A percentile compares a stretch with the other conserved stretches of the same genome.
These are phyloP conservation scores for Drosophila watanabei DNA, from an alignment of 1,140 invertebrate species.

Conservation along the genomic window DNA sequence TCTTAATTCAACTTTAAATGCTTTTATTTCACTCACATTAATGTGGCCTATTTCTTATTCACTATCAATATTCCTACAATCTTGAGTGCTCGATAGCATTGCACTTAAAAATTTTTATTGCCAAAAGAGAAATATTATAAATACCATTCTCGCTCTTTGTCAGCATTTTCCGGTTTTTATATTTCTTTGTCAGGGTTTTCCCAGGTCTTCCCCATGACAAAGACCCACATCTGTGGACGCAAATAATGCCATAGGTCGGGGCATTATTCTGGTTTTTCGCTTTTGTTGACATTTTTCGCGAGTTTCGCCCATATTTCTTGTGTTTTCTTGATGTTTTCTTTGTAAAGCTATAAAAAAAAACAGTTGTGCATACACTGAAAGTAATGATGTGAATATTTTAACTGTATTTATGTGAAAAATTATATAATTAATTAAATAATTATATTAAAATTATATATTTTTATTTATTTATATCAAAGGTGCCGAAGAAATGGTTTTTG, in stretches of 20 bases:
- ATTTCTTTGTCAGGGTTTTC: slow-evolving; percentile 28
- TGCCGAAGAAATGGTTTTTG: not conserved
- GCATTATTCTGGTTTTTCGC: slow-evolving; percentile 18
- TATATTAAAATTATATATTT: no score
- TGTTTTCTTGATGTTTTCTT: slow-evolving; percentile 5
- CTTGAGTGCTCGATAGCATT: not conserved
- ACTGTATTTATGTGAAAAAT: not conserved
- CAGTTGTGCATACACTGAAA: slow-evolving; percentile 7
- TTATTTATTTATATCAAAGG: not conserved
- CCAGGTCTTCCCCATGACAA: slow-evolving; percentile 32
- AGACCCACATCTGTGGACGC: slow-evolving; percentile 5
- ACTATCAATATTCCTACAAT: not conserved
- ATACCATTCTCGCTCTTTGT: not conserved
- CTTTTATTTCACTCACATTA: not conserved
- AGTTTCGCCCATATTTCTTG: slow-evolving; percentile 6
- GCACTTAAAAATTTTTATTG: not conserved
- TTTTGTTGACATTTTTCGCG: slow-evolving; percentile 20
- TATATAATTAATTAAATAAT: no score
- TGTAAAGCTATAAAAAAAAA: slow-evolving; percentile 9
- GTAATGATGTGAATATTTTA: not conserved
- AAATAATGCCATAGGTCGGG: slow-evolving; percentile 56
- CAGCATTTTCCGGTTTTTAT: not conserved
- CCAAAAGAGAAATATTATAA: not conserved
- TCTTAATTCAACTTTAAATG: not conserved
- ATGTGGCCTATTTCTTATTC: not conserved